Evolutionary conservation across 64 coral and sea anemone genomes (phyloP).

Genomic region (Montipora cactus): DNA sequence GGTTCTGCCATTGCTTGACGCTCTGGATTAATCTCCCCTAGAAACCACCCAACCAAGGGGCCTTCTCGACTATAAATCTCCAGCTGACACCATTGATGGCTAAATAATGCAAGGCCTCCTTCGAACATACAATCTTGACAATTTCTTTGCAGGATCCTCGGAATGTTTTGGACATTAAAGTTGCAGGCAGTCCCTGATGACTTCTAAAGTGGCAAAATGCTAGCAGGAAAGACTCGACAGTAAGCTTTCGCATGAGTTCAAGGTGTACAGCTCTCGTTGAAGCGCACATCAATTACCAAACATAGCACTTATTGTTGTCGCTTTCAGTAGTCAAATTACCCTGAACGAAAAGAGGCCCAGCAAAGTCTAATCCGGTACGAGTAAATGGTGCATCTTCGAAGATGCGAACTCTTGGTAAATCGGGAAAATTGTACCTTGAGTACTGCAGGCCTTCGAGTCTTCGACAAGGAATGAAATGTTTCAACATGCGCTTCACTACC

Average conservation of each 20-base stretch:
- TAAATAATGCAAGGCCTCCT: conserved; percentile 20
- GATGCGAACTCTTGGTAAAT: not conserved
- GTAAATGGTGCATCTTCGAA: conserved; percentile 23
- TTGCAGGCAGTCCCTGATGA: conserved; percentile 19
- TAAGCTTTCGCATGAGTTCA: not conserved
- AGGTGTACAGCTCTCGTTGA: not conserved
- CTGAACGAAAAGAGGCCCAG: not conserved
- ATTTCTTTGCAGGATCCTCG: conserved; percentile 2
- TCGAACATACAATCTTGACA: conserved; percentile 8
- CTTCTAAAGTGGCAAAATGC: not conserved
- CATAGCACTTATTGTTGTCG: conserved; percentile 12
- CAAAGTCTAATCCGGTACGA: conserved; percentile 10
- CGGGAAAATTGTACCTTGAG: conserved; percentile 17
- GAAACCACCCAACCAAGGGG: too few relatives aligned
- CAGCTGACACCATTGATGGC: not conserved
- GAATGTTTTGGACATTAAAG: conserved; percentile 1
- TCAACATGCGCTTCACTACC: too few relatives aligned
- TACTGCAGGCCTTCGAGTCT: not conserved
- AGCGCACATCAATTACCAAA: too few relatives aligned
- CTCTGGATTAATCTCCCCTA: too few relatives aligned
- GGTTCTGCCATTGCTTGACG: too few relatives aligned
- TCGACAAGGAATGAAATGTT: too few relatives aligned
- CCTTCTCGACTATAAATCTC: too few relatives aligned
- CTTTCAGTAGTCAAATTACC: conserved; percentile 16
- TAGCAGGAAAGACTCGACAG: conserved; percentile 4